Evolutionary conservation across 2,113 vertebrate species (phyloP).

Genomic region (Caranx melampygus): DNA sequence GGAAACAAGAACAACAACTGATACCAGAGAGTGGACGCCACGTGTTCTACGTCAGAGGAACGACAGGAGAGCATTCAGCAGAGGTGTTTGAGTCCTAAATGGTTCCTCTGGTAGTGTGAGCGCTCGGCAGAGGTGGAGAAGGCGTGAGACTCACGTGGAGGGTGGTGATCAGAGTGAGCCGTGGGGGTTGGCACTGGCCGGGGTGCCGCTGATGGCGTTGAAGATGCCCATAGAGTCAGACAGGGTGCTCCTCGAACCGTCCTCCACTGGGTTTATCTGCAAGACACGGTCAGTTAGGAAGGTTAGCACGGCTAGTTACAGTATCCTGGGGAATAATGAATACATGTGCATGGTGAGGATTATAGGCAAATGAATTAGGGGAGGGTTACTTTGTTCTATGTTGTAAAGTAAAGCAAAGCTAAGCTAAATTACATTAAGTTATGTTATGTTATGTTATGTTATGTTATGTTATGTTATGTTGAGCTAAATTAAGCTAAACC

Average conservation of each 20-base stretch:
- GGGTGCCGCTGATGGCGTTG: constrained; percentile 96
- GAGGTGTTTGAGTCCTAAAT: neutral
- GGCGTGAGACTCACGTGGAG: constrained; percentile 7
- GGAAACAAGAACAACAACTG: constrained; percentile 65
- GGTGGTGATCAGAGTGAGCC: constrained; percentile 84
- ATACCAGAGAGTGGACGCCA: neutral
- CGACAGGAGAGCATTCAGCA: neutral
- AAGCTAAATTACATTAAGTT: too few relatives aligned
- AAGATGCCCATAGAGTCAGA: constrained; percentile 95
- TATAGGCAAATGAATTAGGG: too few relatives aligned
- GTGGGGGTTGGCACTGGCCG: constrained; percentile 88
- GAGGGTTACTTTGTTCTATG: too few relatives aligned
- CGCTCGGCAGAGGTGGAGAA: neutral
- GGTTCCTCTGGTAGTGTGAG: neutral
- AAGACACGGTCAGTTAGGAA: constrained; percentile 22
- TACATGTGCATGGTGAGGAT: too few relatives aligned
- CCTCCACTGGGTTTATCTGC: constrained; percentile 90
- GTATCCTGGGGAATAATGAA: too few relatives aligned
- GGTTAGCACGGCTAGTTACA: too few relatives aligned
- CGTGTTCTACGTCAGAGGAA: constrained; percentile 6
- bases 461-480: too few relatives aligned
- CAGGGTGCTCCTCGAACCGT: constrained; percentile 85
- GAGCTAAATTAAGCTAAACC: too few relatives aligned
- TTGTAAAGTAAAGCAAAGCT: too few relatives aligned
- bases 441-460: too few relatives aligned